Evolutionary conservation across 2,797 vertebrate species (phyloP).

Genomic region (Acomys russatus): DNA sequence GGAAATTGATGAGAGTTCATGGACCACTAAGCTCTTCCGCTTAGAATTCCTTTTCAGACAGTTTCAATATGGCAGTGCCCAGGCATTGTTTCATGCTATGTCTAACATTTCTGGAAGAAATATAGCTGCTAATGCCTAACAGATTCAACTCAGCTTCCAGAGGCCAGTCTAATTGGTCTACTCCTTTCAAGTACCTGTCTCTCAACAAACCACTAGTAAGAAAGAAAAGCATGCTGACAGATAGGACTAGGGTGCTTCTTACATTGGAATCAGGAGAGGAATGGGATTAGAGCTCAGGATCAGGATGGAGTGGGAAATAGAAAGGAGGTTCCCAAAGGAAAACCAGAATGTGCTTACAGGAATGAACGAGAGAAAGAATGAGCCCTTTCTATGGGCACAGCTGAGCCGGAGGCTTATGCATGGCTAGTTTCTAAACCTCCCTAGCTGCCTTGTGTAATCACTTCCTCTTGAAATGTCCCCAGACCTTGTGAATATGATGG

Average conservation of each 20-base stretch:
- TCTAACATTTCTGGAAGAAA: neutral
- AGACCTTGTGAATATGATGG: neutral
- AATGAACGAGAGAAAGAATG: neutral
- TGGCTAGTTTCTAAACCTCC: neutral
- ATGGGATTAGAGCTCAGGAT: neutral
- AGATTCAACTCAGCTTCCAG: neutral
- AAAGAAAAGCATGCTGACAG: neutral
- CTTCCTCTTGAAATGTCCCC: neutral
- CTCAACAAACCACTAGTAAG: neutral
- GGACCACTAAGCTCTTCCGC: neutral
- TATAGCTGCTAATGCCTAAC: neutral
- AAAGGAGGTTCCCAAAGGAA: neutral
- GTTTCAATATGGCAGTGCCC: neutral
- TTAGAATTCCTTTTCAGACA: neutral
- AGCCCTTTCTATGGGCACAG: neutral
- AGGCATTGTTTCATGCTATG: neutral
- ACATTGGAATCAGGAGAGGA: neutral
- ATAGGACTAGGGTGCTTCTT: neutral
- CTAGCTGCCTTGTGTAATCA: neutral
- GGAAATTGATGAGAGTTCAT: neutral
- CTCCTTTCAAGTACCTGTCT: neutral
- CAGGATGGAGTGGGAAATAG: neutral
- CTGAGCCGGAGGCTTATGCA: neutral
- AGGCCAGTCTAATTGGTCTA: neutral
- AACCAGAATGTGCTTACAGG: neutral